phyloP scores from a whole-genome alignment of 2,113 vertebrate species.

The Periophthalmodon schlosseri region DNA sequence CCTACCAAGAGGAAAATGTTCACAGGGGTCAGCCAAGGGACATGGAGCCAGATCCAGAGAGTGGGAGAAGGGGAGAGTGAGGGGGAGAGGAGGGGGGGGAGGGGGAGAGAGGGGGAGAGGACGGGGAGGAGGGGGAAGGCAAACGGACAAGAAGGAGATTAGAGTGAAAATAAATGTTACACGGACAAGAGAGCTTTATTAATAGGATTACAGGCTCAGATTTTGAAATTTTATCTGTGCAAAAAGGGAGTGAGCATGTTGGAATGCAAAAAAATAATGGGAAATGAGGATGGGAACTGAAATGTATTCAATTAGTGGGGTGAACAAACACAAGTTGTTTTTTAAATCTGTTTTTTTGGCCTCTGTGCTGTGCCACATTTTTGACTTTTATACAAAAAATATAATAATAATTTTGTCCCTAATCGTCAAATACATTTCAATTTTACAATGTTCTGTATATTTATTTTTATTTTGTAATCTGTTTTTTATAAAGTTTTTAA shows the following conservation, averaged over 20 bases:
- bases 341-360: no score
- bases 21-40: slow-evolving; percentile 85
- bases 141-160: slow-evolving; percentile 79
- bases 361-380: no score
- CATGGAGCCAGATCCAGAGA: slow-evolving; percentile 77
- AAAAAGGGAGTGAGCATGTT: slow-evolving; percentile 70
- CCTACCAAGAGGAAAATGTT: slow-evolving; percentile 77
- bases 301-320: slow-evolving; percentile 64
- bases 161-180: slow-evolving; percentile 87
- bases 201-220: slow-evolving; percentile 89
- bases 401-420: no score
- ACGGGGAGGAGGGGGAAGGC: slow-evolving; percentile 27
- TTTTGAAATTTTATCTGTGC: slow-evolving; percentile 77
- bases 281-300: slow-evolving; percentile 48
- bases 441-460: no score
- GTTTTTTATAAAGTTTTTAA: no score
- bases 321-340: slow-evolving; percentile 10
- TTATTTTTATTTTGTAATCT: no score
- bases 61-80: slow-evolving; percentile 52
- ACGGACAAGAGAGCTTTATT: slow-evolving; percentile 86
- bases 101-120: slow-evolving; percentile 22
- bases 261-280: slow-evolving; percentile 55
- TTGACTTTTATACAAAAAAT: no score
- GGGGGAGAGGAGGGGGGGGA: not conserved
- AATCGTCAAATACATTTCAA: no score